Evolutionary conservation across 2,113 vertebrate genomes (phyloP).

Genomic region (Emydocephalus ijimae): DNA sequence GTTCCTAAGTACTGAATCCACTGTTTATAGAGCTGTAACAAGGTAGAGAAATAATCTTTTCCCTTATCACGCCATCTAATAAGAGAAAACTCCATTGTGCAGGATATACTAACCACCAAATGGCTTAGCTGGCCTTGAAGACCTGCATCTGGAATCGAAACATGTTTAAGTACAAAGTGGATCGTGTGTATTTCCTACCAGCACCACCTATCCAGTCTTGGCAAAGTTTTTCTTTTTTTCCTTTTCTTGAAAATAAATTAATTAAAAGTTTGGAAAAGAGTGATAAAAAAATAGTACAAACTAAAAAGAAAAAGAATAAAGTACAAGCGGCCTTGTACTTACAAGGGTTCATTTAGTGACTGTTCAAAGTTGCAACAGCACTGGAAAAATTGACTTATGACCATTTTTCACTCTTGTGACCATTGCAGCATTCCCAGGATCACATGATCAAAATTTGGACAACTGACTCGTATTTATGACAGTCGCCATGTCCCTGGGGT

Average conservation of each 20-base stretch:
- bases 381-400: neutral
- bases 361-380: neutral
- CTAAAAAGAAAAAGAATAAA: neutral
- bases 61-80: neutral
- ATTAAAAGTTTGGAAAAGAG: neutral
- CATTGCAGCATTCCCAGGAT: neutral
- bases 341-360: neutral
- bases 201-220: neutral
- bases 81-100: constrained; percentile 8
- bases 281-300: neutral
- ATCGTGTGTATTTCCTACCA: neutral
- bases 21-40: neutral
- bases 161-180: constrained; percentile 21
- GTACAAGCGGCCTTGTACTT: neutral
- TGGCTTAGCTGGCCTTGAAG: constrained; percentile 51
- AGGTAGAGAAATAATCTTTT: neutral
- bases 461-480: too few species aligned
- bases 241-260: constrained; percentile 32
- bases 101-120: constrained; percentile 37
- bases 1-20: accelerated
- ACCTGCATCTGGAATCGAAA: constrained; percentile 41
- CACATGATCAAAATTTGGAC: too few species aligned
- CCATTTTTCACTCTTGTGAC: neutral
- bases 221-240: neutral
- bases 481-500: too few species aligned